A percentile compares a stretch with the other conserved stretches of the same genome.
Conservation (phyloP, 2,888 invertebrate species). For the Zele albiditarsus region DNA sequence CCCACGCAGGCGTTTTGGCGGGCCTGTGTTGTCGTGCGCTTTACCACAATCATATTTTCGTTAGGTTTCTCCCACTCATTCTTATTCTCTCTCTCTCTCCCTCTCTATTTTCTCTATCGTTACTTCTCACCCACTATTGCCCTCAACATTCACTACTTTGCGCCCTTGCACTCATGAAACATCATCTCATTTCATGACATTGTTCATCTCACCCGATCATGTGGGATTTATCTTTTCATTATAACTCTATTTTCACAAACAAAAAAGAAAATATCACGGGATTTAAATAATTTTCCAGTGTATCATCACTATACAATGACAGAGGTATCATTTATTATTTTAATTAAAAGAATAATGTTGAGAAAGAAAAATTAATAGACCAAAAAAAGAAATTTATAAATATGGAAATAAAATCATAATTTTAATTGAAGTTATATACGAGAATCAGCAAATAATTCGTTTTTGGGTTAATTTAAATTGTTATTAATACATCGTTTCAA, state of each 20-base stretch:
- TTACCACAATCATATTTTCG: slow-evolving; percentile 21
- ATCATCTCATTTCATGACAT: neutral
- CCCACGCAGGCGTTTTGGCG: slow-evolving; percentile 62
- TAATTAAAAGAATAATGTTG: neutral
- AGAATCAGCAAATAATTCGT: neutral
- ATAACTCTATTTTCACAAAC: neutral
- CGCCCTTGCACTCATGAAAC: neutral
- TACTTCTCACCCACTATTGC: neutral
- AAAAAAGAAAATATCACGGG: neutral
- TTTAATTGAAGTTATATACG: neutral
- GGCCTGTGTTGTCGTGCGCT: slow-evolving; percentile 21
- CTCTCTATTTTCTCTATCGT: neutral
- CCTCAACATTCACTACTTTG: neutral
- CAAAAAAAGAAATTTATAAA: neutral
- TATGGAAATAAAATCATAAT: neutral
- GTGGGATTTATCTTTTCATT: slow-evolving; percentile 23
- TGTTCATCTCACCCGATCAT: slow-evolving; percentile 25
- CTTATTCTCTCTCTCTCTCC: slow-evolving; percentile 3
- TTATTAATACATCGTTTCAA: neutral
- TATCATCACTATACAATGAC: neutral
- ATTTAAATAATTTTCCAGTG: neutral
- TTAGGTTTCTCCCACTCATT: slow-evolving; percentile 16
- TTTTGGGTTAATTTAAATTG: neutral
- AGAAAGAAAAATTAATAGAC: too few species aligned
- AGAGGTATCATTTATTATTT: neutral